Base-by-base conservation (phyloP, 2,888 invertebrate genomes). In the Apoda limacodes region DNA sequence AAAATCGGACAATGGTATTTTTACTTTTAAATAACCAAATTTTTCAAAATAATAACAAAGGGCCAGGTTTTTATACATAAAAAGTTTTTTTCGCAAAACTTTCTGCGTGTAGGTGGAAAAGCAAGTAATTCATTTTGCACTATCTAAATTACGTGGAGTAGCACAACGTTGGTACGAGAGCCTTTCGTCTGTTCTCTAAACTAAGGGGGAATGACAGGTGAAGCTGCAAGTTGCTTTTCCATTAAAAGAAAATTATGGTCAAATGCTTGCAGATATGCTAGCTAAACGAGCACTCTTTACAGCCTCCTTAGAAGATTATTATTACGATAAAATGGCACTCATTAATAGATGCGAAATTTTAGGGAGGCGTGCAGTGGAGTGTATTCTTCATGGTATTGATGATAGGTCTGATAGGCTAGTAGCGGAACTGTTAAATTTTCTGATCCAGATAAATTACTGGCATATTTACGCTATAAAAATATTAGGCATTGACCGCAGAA, bases 41-140 rank as follows among this genome's bases (percentile, higher is more conserved):
- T n/a, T n/a, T n/a, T n/a, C n/a, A n/a, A n/a, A n/a, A n/a, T n/a
- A n/a, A n/a, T n/a, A 35, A 9, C 34, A 41, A 27, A 37, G 35
- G 5, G 34, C 36, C 40, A 46, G 29, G 41, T 45, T 9, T 40
- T 42, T 14, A 42, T 42, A 26, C 19, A 19, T n/a, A 19, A n/a
- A n/a, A n/a, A n/a, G n/a, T n/a, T n/a, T n/a, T n/a, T n/a, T n/a
- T n/a, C n/a, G n/a, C n/a, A n/a, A 9, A 17, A 10, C 27, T 27
- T 14, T 27, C 5, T 40, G 35, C 9, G 22, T 25, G 1, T 37
- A 35, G 35, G 9, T 29, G 2, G 34, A 37, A 10, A 35, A 21
- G 13, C 30, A 40, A 21, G 26, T 22, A 9, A 23, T 40, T n/a
- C 32, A 37, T 12, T 34, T 20, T 26, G 34, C 36, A 3, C 20